These are phyloP conservation scores for Spodoptera picta DNA, from an alignment of 2,888 invertebrate species.

Conservation along the genomic window DNA sequence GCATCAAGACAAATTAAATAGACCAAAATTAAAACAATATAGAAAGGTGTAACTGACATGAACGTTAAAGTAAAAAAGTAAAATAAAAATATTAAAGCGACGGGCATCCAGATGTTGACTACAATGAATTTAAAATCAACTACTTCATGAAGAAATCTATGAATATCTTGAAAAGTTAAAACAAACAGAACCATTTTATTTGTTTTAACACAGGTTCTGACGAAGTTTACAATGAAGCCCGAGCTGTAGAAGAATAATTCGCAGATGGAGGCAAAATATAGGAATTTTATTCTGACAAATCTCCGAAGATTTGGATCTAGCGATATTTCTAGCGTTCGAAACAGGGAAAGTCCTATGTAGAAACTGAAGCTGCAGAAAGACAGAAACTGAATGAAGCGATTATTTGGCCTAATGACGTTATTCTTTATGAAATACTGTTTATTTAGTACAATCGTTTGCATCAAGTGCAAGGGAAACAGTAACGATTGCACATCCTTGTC, in stretches of 20 bases:
- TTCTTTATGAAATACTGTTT: slow-evolving; percentile 27
- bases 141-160: slow-evolving; percentile 19
- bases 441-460: slow-evolving; percentile 21
- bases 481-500: slow-evolving; percentile 27
- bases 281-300: slow-evolving; percentile 6
- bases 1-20: slow-evolving; percentile 12
- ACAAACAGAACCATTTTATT: slow-evolving; percentile 21
- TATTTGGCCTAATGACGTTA: slow-evolving; percentile 22
- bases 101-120: slow-evolving; percentile 12
- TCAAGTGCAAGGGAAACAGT: slow-evolving; percentile 18
- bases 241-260: slow-evolving; percentile 18
- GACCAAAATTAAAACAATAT: slow-evolving; percentile 19
- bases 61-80: slow-evolving; percentile 2
- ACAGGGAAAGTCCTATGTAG: not conserved
- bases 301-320: slow-evolving; percentile 9
- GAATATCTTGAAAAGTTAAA: slow-evolving; percentile 17
- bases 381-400: slow-evolving; percentile 9
- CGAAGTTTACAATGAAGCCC: slow-evolving; percentile 21
- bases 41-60: slow-evolving; percentile 7
- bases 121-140: slow-evolving; percentile 3
- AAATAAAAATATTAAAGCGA: slow-evolving; percentile 5
- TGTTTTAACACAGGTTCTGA: slow-evolving; percentile 6
- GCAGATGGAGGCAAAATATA: slow-evolving; percentile 11
- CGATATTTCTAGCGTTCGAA: slow-evolving; percentile 13
- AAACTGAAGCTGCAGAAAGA: not conserved